A percentile compares a stretch with the other conserved stretches of the same genome.
These are phyloP conservation scores for Aplochiton taeniatus DNA, from an alignment of 2,797 vertebrate species.

Conservation along the genomic window DNA sequence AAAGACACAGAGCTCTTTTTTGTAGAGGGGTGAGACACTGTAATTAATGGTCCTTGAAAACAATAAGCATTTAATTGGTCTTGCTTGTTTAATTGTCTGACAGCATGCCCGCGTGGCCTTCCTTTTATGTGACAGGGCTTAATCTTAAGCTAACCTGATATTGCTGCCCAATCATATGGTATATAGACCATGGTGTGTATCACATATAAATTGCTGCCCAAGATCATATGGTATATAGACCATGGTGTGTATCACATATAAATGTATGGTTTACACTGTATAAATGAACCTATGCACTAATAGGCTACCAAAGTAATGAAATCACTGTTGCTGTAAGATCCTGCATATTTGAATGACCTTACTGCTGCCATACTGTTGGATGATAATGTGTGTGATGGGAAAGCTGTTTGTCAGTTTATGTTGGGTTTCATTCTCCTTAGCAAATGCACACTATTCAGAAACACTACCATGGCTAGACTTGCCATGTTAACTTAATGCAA, in stretches of 20 bases:
- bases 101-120: conserved; percentile 3
- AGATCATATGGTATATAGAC: conserved; percentile 36
- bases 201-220: conserved; percentile 20
- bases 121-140: neutral
- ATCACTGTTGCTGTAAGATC: conserved; percentile 72
- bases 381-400: conserved; percentile 2
- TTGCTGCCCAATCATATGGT: conserved; percentile 13
- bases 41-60: neutral
- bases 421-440: neutral
- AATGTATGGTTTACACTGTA: too few relatives aligned
- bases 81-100: neutral
- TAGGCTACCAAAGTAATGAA: conserved; percentile 74
- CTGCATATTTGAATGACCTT: conserved; percentile 57
- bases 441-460: conserved; percentile 1
- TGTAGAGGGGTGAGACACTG: conserved; percentile 31
- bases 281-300: conserved; percentile 74
- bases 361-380: conserved; percentile 50
- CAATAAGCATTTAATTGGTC: neutral
- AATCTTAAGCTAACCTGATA: neutral
- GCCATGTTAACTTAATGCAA: too few relatives aligned
- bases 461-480: neutral
- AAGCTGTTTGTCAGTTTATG: conserved; percentile 4
- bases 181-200: conserved; percentile 46
- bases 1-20: conserved; percentile 28
- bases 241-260: conserved; percentile 40